Conservation (phyloP, 1,140 invertebrate species). For the Druon quercuslanigerum region DNA sequence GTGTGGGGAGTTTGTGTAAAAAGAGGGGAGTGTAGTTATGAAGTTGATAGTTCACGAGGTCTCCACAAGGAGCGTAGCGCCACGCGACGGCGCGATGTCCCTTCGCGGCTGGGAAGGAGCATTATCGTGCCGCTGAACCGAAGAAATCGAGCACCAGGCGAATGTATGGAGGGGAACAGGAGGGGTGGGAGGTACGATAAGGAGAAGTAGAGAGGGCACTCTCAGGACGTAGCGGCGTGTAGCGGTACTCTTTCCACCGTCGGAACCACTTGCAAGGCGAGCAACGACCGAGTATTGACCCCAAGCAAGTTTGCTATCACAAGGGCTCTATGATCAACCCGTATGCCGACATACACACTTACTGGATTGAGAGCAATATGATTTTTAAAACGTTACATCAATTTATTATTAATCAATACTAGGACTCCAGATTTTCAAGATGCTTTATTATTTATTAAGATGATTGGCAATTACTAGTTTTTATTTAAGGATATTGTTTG, state of each 20-base stretch:
- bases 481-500: background rate
- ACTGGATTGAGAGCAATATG: background rate
- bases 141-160: constrained; percentile 45
- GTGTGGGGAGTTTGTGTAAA: constrained; percentile 29
- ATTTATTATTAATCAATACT: background rate
- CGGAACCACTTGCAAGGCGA: constrained; percentile 64
- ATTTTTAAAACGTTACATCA: background rate
- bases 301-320: constrained; percentile 44
- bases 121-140: constrained; percentile 32
- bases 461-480: background rate
- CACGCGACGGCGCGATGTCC: constrained; percentile 52
- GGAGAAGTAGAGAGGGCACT: constrained; percentile 37
- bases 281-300: constrained; percentile 72
- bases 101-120: constrained; percentile 27
- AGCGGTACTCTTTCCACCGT: constrained; percentile 72
- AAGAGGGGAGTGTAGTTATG: constrained; percentile 35
- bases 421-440: background rate
- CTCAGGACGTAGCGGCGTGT: constrained; percentile 67
- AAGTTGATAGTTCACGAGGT: constrained; percentile 56
- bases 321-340: constrained; percentile 12
- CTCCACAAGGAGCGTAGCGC: constrained; percentile 53
- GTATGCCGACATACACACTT: background rate
- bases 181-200: constrained; percentile 22
- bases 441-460: too few species aligned
- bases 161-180: constrained; percentile 43